Evolutionary conservation across 2,888 invertebrate species (phyloP).

Genomic region (Idaea aversata): DNA sequence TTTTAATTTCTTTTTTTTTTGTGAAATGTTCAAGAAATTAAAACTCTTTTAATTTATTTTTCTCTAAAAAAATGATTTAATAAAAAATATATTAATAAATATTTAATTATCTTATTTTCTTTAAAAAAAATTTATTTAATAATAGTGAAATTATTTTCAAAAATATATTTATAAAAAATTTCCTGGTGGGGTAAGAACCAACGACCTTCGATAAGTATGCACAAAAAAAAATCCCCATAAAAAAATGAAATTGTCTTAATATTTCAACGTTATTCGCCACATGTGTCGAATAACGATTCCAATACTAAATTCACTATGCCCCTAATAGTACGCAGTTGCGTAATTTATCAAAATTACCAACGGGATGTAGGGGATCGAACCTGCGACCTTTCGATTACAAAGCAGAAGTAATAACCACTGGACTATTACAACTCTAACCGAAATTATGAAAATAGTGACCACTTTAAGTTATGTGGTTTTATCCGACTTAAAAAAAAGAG

Average conservation of each 20-base stretch:
- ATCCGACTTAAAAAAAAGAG: too few relatives aligned
- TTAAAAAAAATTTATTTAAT: too few relatives aligned
- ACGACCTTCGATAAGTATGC: too few relatives aligned
- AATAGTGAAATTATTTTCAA: too few relatives aligned
- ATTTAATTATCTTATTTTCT: too few relatives aligned
- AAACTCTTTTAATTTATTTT: too few relatives aligned
- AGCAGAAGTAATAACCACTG: not conserved
- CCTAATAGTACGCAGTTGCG: conserved; percentile 27
- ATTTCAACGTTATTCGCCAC: conserved; percentile 13
- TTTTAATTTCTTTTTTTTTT: too few relatives aligned
- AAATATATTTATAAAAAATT: too few relatives aligned
- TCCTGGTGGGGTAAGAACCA: too few relatives aligned
- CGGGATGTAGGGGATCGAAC: conserved; percentile 9
- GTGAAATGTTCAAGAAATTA: too few relatives aligned
- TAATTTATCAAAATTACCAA: conserved; percentile 15
- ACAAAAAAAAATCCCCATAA: not conserved
- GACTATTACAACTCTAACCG: not conserved
- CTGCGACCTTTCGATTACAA: not conserved
- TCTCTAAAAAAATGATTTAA: too few relatives aligned
- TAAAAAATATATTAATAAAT: too few relatives aligned
- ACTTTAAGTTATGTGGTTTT: not conserved
- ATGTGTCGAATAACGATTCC: conserved; percentile 19
- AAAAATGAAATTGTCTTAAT: conserved; percentile 6
- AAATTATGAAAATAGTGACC: not conserved
- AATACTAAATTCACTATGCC: conserved; percentile 16